Base-by-base conservation (phyloP, 2,797 vertebrate genomes). In the Micropoecilia bifurca region DNA sequence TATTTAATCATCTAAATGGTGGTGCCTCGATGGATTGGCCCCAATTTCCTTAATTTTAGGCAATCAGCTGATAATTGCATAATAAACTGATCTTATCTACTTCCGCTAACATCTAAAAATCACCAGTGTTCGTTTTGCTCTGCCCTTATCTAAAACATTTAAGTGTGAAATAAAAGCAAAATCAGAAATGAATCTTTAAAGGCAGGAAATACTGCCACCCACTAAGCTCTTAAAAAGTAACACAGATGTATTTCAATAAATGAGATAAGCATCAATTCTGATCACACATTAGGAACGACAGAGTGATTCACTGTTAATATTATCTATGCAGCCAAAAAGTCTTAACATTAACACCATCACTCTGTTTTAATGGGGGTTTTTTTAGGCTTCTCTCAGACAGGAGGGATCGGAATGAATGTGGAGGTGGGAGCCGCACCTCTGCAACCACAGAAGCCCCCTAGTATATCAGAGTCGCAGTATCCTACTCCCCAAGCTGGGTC, bases 331-430 rank as follows among this genome's bases (percentile, higher is more conserved):
- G 13, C 13, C 9, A 57, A 13, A 28, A 25, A 55, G 8, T 55
- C 53, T 41, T 13, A 43, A n/a, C 12, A n/a, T 36, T 63, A 43
- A 68, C 36, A 0, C 2, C 63, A 41, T 68, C 25, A 36, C 4
- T 71, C 0, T 16, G 5, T 80, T 41, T 85, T 43, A 1, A 25
- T 55, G 10, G 9, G 47, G n/a, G 18, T 57, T 79, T 30, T 41
- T 16, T 12, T 73, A 96, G 95, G 74, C 79, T 94, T 95, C 82
- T 93, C 95, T 79, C 91, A 93, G 81, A 85, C 94, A 48, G 75
- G 80, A 68, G 86, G 78, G 53, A 75, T 85, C 22, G 92, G 82
- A 20, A 43, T 86, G 66, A 89, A 83, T 0, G 55, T 94, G 82
- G 93, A 92, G n/a, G 43, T 85, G 9, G 94, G 92, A 33, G 79